A percentile compares a stretch with the other conserved stretches of the same genome.
Conservation (phyloP, 2,113 vertebrate species). For the Paradisaea rubra region DNA sequence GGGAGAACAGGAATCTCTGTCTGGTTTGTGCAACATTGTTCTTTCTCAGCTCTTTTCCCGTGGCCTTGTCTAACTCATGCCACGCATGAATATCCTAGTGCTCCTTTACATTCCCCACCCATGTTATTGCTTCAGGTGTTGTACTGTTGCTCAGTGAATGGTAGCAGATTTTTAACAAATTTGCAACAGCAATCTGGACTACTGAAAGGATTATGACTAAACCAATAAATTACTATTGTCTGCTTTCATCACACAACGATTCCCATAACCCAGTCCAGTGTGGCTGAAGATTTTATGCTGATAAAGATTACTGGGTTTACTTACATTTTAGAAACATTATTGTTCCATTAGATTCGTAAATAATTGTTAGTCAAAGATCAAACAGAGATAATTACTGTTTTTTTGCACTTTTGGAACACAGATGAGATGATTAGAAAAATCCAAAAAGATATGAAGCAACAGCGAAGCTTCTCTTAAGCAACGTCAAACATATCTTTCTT, state of each 20-base stretch:
- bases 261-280: conserved; percentile 36
- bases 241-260: conserved; percentile 10
- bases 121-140: conserved; percentile 46
- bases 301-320: neutral
- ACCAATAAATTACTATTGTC: conserved; percentile 55
- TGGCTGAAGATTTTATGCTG: conserved; percentile 5
- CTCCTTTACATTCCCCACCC: conserved; percentile 42
- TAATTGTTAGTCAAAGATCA: conserved; percentile 56
- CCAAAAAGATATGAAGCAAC: conserved; percentile 37
- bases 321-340: conserved; percentile 3
- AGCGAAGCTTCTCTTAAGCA: neutral
- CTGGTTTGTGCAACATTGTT: neutral
- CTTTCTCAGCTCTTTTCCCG: neutral
- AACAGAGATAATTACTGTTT: conserved; percentile 29
- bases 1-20: neutral
- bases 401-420: conserved; percentile 48
- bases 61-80: neutral
- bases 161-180: conserved; percentile 61
- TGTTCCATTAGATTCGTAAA: conserved; percentile 26
- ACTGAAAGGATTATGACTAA: conserved; percentile 59
- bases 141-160: conserved; percentile 32
- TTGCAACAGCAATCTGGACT: conserved; percentile 56
- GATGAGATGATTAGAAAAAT: conserved; percentile 48
- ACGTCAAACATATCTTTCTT: conserved; percentile 56
- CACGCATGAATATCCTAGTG: neutral